phyloP scores from a whole-genome alignment of 2,888 invertebrate species.

The Heteromyza rotundicornis region DNA sequence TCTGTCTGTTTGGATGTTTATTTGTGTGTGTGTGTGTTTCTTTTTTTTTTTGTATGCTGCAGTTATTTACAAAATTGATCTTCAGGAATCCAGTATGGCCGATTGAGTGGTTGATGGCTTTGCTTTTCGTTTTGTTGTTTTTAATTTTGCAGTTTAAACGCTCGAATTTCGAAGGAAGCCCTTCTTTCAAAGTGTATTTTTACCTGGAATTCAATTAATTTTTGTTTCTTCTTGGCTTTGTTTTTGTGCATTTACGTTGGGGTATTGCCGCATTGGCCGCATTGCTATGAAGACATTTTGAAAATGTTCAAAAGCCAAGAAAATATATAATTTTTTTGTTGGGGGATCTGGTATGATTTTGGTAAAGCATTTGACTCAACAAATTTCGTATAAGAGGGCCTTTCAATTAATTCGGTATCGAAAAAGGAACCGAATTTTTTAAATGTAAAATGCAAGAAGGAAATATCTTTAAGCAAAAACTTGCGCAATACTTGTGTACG shows the following conservation, averaged over 20 bases:
- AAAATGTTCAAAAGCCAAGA: no score
- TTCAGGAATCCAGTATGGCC: constrained; percentile 59
- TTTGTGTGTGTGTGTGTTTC: not conserved
- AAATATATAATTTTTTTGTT: no score
- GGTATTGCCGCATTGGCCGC: no score
- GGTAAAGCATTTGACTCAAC: no score
- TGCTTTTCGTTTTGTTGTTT: not conserved
- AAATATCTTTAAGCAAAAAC: no score
- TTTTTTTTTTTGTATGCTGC: not conserved
- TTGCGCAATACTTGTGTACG: no score
- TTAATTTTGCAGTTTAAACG: not conserved
- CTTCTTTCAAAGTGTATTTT: not conserved
- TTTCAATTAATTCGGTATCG: no score
- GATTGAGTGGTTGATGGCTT: constrained; percentile 37
- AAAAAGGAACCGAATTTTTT: no score
- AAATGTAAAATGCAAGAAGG: no score
- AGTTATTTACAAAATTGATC: constrained; percentile 24
- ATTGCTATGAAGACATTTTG: not conserved
- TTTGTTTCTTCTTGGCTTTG: not conserved
- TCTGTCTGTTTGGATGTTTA: not conserved
- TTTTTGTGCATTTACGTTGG: not conserved
- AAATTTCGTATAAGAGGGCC: no score
- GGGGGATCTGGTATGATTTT: no score
- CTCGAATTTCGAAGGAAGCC: not conserved
- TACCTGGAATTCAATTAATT: not conserved